These are phyloP conservation scores for Mustela nigripes DNA, from an alignment of 2,113 vertebrate species.

Conservation along the genomic window DNA sequence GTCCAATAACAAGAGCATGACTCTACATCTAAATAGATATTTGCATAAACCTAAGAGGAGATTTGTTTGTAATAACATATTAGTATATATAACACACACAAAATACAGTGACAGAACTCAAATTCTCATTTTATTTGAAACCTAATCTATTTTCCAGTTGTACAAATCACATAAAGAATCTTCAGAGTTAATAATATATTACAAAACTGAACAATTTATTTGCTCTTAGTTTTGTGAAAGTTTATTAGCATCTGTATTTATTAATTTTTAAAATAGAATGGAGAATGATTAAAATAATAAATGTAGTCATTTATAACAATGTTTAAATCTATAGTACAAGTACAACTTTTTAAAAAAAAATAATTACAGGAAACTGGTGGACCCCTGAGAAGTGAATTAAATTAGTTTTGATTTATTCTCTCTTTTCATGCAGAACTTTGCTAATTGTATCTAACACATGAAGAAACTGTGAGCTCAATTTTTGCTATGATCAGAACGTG, in stretches of 20 bases:
- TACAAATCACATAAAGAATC: constrained; percentile 3
- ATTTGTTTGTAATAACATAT: neutral
- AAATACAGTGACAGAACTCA: neutral
- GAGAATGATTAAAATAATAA: neutral
- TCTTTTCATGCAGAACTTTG: constrained; percentile 15
- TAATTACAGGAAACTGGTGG: neutral
- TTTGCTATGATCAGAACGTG: neutral
- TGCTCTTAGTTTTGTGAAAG: neutral
- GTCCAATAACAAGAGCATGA: neutral
- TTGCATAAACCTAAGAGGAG: neutral
- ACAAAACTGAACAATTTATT: neutral
- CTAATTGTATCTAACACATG: constrained; percentile 30
- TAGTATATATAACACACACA: neutral
- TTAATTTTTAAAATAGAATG: constrained; percentile 1
- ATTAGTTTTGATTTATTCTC: constrained; percentile 37
- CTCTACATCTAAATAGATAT: neutral
- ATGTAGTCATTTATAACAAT: neutral
- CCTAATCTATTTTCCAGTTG: neutral
- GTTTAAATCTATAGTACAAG: neutral
- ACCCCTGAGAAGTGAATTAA: neutral
- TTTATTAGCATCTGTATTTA: constrained; percentile 1
- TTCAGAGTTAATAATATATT: neutral
- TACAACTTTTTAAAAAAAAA: neutral
- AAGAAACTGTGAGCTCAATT: constrained; percentile 2
- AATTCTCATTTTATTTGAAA: constrained; percentile 16